Evolutionary conservation across 2,888 invertebrate species (phyloP).

Genomic region (Microplitis manilae): DNA sequence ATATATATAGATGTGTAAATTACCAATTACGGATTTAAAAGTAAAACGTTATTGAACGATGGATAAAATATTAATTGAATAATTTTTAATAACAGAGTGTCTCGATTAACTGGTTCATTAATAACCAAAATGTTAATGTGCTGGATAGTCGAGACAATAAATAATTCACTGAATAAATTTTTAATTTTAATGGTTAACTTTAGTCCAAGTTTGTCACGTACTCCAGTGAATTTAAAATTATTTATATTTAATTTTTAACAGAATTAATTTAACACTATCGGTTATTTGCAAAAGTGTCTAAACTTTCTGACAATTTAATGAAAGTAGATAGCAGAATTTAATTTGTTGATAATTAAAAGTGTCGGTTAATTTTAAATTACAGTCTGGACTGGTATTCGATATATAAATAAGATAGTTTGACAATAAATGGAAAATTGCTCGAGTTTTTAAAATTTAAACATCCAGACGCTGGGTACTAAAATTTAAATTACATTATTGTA

Average conservation of each 20-base stretch:
- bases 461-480: neutral
- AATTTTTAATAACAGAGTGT: constrained; percentile 8
- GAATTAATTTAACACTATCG: neutral
- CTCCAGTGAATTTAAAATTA: neutral
- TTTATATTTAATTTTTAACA: constrained; percentile 10
- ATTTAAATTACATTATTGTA: neutral
- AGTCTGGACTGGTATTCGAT: neutral
- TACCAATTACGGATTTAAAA: too few species aligned
- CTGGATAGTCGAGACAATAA: neutral
- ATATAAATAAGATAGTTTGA: neutral
- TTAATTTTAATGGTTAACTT: neutral
- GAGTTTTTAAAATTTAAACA: neutral
- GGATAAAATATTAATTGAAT: neutral
- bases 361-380: neutral
- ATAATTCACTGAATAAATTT: constrained; percentile 13
- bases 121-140: neutral
- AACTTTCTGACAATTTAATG: neutral
- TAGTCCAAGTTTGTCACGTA: neutral
- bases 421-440: neutral
- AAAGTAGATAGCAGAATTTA: neutral
- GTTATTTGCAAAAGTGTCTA: neutral
- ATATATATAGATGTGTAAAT: too few species aligned
- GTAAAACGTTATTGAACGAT: neutral
- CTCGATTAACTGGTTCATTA: neutral
- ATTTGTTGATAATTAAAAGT: neutral